Evolutionary conservation across 2,113 vertebrate genomes (phyloP).

Genomic region (Egretta garzetta): DNA sequence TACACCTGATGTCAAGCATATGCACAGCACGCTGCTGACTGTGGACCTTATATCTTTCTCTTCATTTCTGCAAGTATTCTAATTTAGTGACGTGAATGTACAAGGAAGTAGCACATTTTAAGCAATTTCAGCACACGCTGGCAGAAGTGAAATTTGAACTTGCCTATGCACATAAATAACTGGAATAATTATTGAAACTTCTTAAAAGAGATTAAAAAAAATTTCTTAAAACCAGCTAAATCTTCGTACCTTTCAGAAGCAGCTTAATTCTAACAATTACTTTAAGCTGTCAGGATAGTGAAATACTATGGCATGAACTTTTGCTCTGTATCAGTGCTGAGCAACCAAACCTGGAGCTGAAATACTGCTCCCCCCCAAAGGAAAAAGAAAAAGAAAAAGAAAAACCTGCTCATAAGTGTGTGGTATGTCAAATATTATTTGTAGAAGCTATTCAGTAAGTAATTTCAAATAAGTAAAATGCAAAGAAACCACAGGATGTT

Average conservation of each 20-base stretch:
- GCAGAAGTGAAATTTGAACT: not conserved
- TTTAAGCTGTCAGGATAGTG: not conserved
- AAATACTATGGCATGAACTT: not conserved
- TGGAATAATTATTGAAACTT: not conserved
- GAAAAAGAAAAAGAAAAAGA: not conserved
- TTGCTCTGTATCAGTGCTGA: not conserved
- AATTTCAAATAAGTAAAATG: slow-evolving; percentile 62
- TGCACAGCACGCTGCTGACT: slow-evolving; percentile 3
- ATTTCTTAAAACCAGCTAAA: not conserved
- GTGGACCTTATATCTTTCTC: not conserved
- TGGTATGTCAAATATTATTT: slow-evolving; percentile 20
- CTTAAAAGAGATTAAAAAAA: no score
- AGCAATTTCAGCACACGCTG: not conserved
- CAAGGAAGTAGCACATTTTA: slow-evolving; percentile 1
- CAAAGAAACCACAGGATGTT: slow-evolving; percentile 45
- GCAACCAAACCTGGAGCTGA: not conserved
- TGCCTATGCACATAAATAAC: not conserved
- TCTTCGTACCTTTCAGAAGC: not conserved
- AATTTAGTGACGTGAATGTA: not conserved
- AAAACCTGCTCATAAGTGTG: not conserved
- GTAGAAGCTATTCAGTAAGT: slow-evolving; percentile 42
- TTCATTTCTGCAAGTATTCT: slow-evolving; percentile 16
- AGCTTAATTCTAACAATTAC: not conserved
- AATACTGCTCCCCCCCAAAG: not conserved
- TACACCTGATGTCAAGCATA: slow-evolving; percentile 42